Conservation (phyloP, 2,113 vertebrate genomes). For the Mixornis gularis region DNA sequence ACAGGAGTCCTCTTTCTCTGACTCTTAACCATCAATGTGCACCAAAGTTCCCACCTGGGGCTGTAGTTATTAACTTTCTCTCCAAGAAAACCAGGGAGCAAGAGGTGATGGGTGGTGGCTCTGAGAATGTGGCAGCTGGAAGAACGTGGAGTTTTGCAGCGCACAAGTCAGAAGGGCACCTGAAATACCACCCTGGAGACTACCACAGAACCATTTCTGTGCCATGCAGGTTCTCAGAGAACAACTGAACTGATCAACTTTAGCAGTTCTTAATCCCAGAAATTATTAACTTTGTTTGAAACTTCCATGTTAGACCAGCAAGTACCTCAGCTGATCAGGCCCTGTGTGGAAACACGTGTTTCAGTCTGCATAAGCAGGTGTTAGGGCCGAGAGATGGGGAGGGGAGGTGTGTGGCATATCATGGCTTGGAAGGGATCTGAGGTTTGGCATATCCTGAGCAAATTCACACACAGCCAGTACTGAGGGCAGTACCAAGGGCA, state of each 20-base stretch:
- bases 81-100: background rate
- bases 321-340: background rate
- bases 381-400: background rate
- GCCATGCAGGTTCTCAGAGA: background rate
- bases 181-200: background rate
- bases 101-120: background rate
- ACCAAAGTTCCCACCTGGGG: background rate
- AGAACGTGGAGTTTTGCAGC: background rate
- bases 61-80: background rate
- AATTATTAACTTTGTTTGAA: background rate
- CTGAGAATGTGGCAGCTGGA: background rate
- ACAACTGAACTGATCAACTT: background rate
- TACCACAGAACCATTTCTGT: background rate
- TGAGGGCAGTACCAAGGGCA: background rate
- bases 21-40: background rate
- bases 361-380: background rate
- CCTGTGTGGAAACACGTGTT: fast-evolving
- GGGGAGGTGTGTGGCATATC: background rate
- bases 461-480: background rate
- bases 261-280: background rate
- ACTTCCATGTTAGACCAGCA: background rate
- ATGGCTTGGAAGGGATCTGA: background rate
- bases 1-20: background rate
- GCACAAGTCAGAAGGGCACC: background rate
- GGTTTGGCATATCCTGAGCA: background rate